Evolutionary conservation across 2,888 invertebrate species (phyloP).

Genomic region (Drosophila mimica): DNA sequence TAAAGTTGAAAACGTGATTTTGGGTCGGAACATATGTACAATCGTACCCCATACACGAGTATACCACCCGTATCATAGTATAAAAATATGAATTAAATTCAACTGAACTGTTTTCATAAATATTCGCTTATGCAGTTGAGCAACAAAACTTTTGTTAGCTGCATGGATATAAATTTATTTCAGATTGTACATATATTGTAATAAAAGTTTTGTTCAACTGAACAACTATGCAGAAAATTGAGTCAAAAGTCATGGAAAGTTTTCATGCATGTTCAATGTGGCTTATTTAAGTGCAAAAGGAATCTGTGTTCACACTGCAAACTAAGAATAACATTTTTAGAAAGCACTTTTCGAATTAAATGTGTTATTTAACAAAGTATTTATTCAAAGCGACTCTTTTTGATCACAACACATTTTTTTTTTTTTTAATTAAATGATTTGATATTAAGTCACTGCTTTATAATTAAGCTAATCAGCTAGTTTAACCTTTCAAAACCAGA

Average conservation of each 20-base stretch:
- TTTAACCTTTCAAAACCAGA: constrained; percentile 19
- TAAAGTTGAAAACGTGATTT: no score
- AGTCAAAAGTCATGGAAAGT: constrained; percentile 54
- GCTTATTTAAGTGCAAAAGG: constrained; percentile 25
- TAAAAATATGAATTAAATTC: constrained; percentile 7
- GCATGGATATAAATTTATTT: constrained; percentile 26
- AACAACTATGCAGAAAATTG: constrained; percentile 49
- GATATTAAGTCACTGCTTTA: constrained; percentile 10
- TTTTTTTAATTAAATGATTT: constrained; percentile 21
- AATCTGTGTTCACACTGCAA: constrained; percentile 12
- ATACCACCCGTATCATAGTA: no score
- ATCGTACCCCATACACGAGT: no score
- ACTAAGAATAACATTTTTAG: background rate
- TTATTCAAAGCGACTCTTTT: background rate
- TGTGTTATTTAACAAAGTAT: background rate
- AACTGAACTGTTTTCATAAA: constrained; percentile 3
- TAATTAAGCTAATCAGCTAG: constrained; percentile 35
- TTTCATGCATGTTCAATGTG: constrained; percentile 41
- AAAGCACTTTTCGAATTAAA: background rate
- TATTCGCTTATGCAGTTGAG: constrained; percentile 12
- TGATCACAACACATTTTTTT: no score
- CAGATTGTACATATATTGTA: constrained; percentile 47
- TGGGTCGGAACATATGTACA: no score
- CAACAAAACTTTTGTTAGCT: constrained; percentile 40
- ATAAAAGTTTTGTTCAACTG: constrained; percentile 43